These are phyloP conservation scores for Parazoanthus swiftii DNA, from an alignment of 92 coral and sea anemone genomes.

Conservation along the genomic window DNA sequence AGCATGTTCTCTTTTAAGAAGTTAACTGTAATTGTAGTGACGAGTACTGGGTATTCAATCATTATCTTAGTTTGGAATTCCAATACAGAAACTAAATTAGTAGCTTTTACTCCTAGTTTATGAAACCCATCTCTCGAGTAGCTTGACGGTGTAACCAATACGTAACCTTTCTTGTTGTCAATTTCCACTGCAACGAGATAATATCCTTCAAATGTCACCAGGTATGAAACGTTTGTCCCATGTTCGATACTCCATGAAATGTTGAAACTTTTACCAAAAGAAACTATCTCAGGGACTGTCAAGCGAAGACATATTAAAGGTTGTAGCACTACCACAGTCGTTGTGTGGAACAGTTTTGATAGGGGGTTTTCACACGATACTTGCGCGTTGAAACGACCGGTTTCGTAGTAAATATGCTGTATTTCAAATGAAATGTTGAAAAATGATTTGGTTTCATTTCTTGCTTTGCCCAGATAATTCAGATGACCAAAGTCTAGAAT, in stretches of 20 bases:
- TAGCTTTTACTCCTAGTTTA: background rate
- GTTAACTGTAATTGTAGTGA: background rate
- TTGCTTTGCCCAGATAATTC: too few species aligned
- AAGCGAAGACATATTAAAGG: background rate
- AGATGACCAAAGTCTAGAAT: too few species aligned
- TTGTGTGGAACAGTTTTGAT: background rate
- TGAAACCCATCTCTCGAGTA: conserved; percentile 17
- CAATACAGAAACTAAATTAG: background rate
- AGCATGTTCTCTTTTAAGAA: background rate
- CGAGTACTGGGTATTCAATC: background rate
- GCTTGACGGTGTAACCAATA: background rate
- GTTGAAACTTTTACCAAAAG: conserved; percentile 1
- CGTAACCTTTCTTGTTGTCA: background rate
- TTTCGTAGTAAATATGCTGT: too few species aligned
- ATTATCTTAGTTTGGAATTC: background rate
- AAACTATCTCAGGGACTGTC: background rate
- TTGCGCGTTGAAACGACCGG: too few species aligned
- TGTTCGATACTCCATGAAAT: background rate
- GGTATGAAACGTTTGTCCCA: conserved; percentile 4
- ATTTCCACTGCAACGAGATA: background rate
- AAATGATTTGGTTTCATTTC: too few species aligned
- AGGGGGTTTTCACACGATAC: too few species aligned
- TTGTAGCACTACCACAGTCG: background rate
- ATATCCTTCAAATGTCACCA: background rate
- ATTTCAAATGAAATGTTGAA: too few species aligned